Percentiles rank a stretch among this genome's conserved stretches.
Conservation (phyloP, 37 sponge, comb jelly and placozoan genomes). For the Crambe crambe region DNA sequence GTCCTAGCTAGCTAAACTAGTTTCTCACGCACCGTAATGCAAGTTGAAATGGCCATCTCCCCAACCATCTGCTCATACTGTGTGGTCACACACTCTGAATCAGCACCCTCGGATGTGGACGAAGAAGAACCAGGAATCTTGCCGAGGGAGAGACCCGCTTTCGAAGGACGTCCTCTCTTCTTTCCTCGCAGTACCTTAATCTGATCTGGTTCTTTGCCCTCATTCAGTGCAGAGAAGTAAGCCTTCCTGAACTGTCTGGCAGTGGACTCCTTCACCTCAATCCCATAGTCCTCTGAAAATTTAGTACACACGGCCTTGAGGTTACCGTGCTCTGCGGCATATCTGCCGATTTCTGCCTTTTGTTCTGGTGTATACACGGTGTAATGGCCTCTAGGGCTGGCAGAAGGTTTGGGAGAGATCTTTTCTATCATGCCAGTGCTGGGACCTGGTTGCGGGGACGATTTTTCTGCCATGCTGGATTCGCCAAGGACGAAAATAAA, state of each 20-base stretch:
- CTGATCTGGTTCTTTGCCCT: constrained; percentile 17
- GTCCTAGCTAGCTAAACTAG: too few relatives aligned
- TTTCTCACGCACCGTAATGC: background rate
- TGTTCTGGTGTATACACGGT: constrained; percentile 28
- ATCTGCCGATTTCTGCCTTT: constrained; percentile 19
- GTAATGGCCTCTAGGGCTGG: constrained; percentile 12
- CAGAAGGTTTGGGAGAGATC: background rate
- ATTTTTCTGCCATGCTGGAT: background rate
- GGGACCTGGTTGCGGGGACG: too few relatives aligned
- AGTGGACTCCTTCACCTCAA: constrained; percentile 15
- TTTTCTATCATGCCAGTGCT: too few relatives aligned
- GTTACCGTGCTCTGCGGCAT: constrained; percentile 16
- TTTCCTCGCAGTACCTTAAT: background rate
- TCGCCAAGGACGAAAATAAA: too few relatives aligned
- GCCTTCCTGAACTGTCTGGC: constrained; percentile 19
- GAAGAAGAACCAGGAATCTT: background rate
- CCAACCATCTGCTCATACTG: constrained; percentile 2
- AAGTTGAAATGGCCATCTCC: background rate
- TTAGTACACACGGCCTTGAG: background rate
- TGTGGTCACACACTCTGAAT: background rate
- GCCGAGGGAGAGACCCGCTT: background rate
- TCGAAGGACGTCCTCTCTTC: constrained; percentile 1
- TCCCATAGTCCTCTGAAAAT: constrained; percentile 15
- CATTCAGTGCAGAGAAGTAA: constrained; percentile 17
- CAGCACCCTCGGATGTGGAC: background rate